Conservation (phyloP, 2,797 vertebrate species). For the Rhynchonycteris naso region DNA sequence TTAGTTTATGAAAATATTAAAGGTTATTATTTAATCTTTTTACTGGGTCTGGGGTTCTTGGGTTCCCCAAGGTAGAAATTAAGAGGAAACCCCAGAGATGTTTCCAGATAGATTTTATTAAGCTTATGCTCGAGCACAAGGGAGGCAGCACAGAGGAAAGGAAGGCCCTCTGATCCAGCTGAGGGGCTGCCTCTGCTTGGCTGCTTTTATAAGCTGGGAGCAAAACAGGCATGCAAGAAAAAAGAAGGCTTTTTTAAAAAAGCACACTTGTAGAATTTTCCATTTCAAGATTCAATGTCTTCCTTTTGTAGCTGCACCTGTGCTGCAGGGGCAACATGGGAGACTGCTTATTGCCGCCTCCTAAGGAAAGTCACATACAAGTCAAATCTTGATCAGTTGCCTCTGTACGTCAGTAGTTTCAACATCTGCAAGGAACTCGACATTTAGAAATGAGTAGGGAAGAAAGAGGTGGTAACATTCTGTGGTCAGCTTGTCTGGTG, state of each 20-base stretch:
- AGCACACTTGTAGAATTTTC: neutral
- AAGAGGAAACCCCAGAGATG: neutral
- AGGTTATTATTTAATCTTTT: neutral
- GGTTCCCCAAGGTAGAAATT: neutral
- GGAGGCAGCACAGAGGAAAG: neutral
- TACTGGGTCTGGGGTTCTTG: neutral
- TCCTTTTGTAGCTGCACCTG: neutral
- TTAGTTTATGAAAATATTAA: slow-evolving; percentile 26
- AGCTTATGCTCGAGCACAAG: neutral
- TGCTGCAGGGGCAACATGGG: neutral
- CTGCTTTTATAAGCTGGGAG: neutral
- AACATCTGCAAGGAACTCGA: neutral
- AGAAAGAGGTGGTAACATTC: neutral
- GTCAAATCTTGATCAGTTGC: neutral
- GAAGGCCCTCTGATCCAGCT: no score
- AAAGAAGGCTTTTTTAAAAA: neutral
- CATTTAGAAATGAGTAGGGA: neutral
- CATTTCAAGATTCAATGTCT: neutral
- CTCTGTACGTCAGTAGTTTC: neutral
- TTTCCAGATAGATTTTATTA: no score
- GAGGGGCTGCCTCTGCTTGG: neutral
- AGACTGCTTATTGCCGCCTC: neutral
- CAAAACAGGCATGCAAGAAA: neutral
- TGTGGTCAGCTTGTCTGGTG: neutral
- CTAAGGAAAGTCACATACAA: neutral